Evolutionary conservation across 2,888 invertebrate genomes (phyloP), one percentile per base, ranked within the genome.

Genomic region (Frankliniella fusca): DNA sequence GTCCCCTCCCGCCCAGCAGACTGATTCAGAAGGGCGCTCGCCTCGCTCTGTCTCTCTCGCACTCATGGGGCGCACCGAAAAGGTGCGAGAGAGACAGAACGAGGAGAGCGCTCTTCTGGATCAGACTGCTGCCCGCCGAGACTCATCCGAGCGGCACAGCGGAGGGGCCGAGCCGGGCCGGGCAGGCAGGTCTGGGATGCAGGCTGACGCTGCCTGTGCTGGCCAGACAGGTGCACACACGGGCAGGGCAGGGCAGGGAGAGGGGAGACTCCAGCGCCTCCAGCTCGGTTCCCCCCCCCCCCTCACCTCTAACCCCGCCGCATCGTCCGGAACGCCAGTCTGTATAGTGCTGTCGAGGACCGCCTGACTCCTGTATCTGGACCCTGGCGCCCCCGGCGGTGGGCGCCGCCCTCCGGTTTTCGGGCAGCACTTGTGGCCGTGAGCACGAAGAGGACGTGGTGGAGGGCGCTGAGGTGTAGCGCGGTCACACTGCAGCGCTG

Each of bases 201-300:
- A 38, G 38, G 38, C 38, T 38, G 38, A 54, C 54, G 18, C 11
- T 15, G 20, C 54, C 54, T n/a, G 11, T 5, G 18, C 54, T 15
- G 18, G 15, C 70, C 70, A 27, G 70, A 76, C 70, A 76, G 70
- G 70, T 76, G 70, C 70, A 27, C 70, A 27, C 70, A 27, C 70
- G 10, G 61, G 38, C 38, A 38, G 3, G 38, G 3, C n/a, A 23
- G 0, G 70, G 70, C n/a, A 70, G 9, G 9, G 7, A 15, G 54
- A 5, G 54, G 54, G 54, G 54, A 54, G 54, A 5, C 5, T 5
- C 54, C 15, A 12, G 54, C 18, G 54, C 11, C 20, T 15, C 54
- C 20, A 54, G 54, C 20, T 5, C 54, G 15, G 54, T 5, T 15
- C 54, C 15, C 54, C 15, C 54, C 0, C 5, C 54, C 54, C 54